Evolutionary conservation across 1,140 invertebrate genomes (phyloP).

Genomic region (Fopius arisanus): DNA sequence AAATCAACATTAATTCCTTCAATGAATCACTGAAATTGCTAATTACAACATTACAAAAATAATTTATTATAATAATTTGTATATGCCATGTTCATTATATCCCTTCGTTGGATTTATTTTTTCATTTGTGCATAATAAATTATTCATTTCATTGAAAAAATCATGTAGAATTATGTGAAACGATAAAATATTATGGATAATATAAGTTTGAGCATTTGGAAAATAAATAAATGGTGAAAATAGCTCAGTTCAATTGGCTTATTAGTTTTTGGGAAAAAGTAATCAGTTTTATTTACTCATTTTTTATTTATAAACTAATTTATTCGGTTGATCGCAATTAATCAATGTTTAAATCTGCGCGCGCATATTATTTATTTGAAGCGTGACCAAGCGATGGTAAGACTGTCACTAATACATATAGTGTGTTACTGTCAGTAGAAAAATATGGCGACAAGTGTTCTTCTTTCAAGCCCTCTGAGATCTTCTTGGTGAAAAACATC

Average conservation of each 20-base stretch:
- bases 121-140: not conserved
- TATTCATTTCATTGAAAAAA: not conserved
- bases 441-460: slow-evolving; percentile 10
- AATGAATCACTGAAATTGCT: not conserved
- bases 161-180: too few species aligned
- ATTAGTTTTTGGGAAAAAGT: too few species aligned
- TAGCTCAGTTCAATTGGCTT: too few species aligned
- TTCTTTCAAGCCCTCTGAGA: not conserved
- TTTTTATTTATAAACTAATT: not conserved
- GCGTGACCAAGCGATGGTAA: not conserved
- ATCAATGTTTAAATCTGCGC: slow-evolving; percentile 12
- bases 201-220: too few species aligned
- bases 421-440: not conserved
- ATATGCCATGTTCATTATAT: not conserved
- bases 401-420: not conserved
- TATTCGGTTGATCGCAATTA: not conserved
- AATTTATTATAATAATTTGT: slow-evolving; percentile 3
- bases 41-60: not conserved
- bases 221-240: too few species aligned
- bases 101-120: slow-evolving; percentile 4
- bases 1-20: not conserved
- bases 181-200: too few species aligned
- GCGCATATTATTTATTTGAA: not conserved
- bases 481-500: not conserved
- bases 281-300: not conserved